phyloP scores from a whole-genome alignment of 2,888 invertebrate genomes.

The Amaurobius ferox region DNA sequence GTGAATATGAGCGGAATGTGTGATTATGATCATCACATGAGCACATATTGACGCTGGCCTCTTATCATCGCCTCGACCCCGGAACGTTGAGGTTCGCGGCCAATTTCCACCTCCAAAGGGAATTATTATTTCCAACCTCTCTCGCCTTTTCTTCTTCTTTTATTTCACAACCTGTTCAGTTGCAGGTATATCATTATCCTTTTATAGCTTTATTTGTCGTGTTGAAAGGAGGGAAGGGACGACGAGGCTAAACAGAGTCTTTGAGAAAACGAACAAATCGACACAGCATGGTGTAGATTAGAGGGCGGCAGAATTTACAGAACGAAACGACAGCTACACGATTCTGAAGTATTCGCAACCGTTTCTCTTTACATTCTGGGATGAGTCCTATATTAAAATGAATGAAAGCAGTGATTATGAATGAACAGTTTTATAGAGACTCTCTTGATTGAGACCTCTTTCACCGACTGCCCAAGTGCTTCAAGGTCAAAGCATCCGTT shows the following conservation, averaged over 20 bases:
- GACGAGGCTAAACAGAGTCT: not conserved
- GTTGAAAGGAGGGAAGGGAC: conserved; percentile 22
- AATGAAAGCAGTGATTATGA: too few species aligned
- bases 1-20: conserved; percentile 46
- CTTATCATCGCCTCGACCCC: conserved; percentile 60
- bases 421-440: too few species aligned
- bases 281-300: not conserved
- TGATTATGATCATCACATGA: conserved; percentile 62
- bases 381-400: too few species aligned
- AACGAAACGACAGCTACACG: too few species aligned
- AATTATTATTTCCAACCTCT: conserved; percentile 30
- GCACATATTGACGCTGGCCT: conserved; percentile 64
- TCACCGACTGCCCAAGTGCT: too few species aligned
- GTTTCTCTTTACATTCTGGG: too few species aligned
- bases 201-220: conserved; percentile 71
- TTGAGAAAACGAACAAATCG: too few species aligned
- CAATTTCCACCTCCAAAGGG: conserved; percentile 55
- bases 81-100: not conserved
- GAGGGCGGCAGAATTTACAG: not conserved
- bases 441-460: too few species aligned
- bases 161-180: conserved; percentile 10
- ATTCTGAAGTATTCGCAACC: too few species aligned
- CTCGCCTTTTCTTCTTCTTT: conserved; percentile 15
- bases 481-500: too few species aligned
- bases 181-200: conserved; percentile 57